A percentile compares a stretch with the other conserved stretches of the same genome.
These are phyloP conservation scores for Andrena camellia DNA, from an alignment of 2,888 invertebrate genomes.

Conservation along the genomic window DNA sequence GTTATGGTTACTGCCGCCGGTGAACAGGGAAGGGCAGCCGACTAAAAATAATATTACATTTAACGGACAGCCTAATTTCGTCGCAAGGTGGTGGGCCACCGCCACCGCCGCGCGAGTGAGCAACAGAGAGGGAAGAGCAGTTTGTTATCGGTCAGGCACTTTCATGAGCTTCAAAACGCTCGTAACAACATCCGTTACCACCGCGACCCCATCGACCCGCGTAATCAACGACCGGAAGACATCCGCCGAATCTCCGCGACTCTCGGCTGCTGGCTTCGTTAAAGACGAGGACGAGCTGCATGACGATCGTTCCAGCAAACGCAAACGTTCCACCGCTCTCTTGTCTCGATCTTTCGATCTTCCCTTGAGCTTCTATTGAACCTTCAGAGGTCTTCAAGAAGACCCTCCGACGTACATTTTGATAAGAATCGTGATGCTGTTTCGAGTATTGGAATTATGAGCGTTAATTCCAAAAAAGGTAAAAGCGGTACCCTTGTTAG, in stretches of 20 bases:
- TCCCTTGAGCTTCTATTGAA: not conserved
- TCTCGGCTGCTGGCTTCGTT: constrained; percentile 60
- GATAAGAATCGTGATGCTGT: not conserved
- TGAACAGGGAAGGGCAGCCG: constrained; percentile 71
- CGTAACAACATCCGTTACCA: constrained; percentile 71
- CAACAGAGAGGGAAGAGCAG: constrained; percentile 30
- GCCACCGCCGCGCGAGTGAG: constrained; percentile 1
- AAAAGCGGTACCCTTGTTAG: too few relatives aligned
- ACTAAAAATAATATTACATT: constrained; percentile 83
- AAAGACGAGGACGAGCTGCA: constrained; percentile 22
- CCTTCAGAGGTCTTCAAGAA: not conserved
- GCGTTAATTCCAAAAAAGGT: too few relatives aligned
- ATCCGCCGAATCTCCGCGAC: constrained; percentile 75
- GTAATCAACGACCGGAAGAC: constrained; percentile 80
- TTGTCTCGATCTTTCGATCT: constrained; percentile 1
- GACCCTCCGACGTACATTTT: not conserved
- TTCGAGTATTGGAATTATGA: too few relatives aligned
- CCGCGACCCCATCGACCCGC: constrained; percentile 68
- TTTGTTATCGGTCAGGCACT: constrained; percentile 63
- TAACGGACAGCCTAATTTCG: constrained; percentile 81
- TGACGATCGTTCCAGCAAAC: constrained; percentile 32
- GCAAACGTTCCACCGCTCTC: not conserved
- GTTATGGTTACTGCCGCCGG: constrained; percentile 82
- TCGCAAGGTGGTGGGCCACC: constrained; percentile 64
- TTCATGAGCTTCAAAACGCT: constrained; percentile 58